These are phyloP conservation scores for Drosophila setifemur DNA, from an alignment of 1,140 invertebrate genomes.

Conservation along the genomic window DNA sequence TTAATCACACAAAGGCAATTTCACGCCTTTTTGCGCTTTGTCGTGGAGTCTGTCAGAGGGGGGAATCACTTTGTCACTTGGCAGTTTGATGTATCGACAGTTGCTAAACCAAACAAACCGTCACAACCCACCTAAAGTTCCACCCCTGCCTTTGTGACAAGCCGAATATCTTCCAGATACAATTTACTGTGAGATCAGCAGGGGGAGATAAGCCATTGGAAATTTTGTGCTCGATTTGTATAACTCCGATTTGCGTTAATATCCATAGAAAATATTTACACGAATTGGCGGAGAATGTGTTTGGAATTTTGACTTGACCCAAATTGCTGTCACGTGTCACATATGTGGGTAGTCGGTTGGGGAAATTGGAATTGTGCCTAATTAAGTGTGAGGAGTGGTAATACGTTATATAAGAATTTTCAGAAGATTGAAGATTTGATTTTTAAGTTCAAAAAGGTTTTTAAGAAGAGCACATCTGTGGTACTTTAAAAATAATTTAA, in stretches of 20 bases:
- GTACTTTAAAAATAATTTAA: no score
- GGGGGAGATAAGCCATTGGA: conserved; percentile 64
- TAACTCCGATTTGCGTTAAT: conserved; percentile 70
- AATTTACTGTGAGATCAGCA: conserved; percentile 48
- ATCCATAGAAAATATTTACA: conserved; percentile 54
- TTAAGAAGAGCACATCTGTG: no score
- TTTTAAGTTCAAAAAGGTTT: no score
- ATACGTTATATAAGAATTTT: no score
- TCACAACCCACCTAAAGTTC: conserved; percentile 9
- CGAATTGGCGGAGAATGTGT: conserved; percentile 32
- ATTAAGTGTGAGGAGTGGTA: not conserved
- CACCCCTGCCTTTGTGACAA: conserved; percentile 5
- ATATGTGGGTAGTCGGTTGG: conserved; percentile 30
- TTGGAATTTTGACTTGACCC: conserved; percentile 57
- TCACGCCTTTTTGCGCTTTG: conserved; percentile 77
- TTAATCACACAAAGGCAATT: conserved; percentile 81
- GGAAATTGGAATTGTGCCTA: not conserved
- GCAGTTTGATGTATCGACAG: conserved; percentile 77
- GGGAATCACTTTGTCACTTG: conserved; percentile 72
- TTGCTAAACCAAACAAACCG: conserved; percentile 39
- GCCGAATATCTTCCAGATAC: conserved; percentile 32
- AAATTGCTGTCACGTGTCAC: conserved; percentile 66
- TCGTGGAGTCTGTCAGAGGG: conserved; percentile 15
- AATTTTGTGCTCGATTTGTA: conserved; percentile 76
- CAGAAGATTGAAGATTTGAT: no score